These are phyloP conservation scores for Drosophila aldrichi DNA, from an alignment of 2,888 invertebrate genomes.

Conservation along the genomic window DNA sequence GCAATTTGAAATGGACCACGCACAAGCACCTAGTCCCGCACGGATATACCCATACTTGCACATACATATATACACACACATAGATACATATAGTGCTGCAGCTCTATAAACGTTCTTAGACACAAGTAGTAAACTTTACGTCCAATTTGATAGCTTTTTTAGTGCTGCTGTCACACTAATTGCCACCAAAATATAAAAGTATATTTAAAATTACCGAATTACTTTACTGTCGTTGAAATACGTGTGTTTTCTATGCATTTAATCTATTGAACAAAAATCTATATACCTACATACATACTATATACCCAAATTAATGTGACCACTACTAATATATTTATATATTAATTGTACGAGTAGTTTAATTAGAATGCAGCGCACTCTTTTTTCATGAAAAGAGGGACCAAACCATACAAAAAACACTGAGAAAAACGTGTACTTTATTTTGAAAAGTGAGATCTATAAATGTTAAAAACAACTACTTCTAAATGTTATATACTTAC, in stretches of 20 bases:
- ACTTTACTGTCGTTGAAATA: constrained; percentile 66
- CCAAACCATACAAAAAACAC: constrained; percentile 60
- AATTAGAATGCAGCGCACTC: constrained; percentile 74
- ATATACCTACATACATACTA: constrained; percentile 51
- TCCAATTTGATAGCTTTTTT: constrained; percentile 62
- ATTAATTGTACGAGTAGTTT: constrained; percentile 55
- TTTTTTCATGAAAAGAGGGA: constrained; percentile 79
- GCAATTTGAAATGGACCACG: constrained; percentile 42
- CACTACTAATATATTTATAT: constrained; percentile 55
- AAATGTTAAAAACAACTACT: constrained; percentile 59
- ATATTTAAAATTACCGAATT: constrained; percentile 59
- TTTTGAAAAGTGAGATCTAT: constrained; percentile 69
- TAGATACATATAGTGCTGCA: constrained; percentile 8
- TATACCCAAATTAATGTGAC: constrained; percentile 65
- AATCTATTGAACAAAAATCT: constrained; percentile 61
- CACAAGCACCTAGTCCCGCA: constrained; percentile 11
- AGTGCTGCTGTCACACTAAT: constrained; percentile 60
- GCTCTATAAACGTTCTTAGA: constrained; percentile 20
- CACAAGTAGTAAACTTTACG: constrained; percentile 56
- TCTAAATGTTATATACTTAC: constrained; percentile 53
- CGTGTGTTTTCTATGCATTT: constrained; percentile 65
- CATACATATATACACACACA: neutral
- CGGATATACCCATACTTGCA: constrained; percentile 6
- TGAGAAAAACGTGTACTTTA: constrained; percentile 70
- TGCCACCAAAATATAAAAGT: constrained; percentile 36